phyloP scores from a whole-genome alignment of 2,888 invertebrate species.

The Drosophila buzzatii region DNA sequence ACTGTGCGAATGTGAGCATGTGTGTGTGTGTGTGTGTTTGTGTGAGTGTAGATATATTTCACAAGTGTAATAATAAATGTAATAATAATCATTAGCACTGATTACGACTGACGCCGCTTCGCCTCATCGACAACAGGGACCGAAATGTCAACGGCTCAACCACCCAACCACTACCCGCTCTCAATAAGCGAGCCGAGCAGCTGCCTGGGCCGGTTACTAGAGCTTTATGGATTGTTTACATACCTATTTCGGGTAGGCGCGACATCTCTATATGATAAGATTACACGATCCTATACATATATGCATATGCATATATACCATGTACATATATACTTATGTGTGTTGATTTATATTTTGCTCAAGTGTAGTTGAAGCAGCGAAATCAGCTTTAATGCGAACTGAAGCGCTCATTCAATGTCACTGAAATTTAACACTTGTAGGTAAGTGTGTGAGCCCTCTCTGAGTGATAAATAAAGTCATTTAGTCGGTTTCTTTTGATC shows the following conservation, averaged over 20 bases:
- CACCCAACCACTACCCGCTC: slow-evolving; percentile 22
- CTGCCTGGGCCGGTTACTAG: slow-evolving; percentile 12
- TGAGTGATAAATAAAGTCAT: slow-evolving; percentile 17
- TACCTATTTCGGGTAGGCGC: slow-evolving; percentile 15
- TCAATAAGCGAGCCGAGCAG: not conserved
- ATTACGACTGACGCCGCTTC: slow-evolving; percentile 40
- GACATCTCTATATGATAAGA: slow-evolving; percentile 35
- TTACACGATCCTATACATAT: slow-evolving; percentile 17
- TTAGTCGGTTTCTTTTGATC: slow-evolving; percentile 51
- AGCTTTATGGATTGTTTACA: slow-evolving; percentile 37
- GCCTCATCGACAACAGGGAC: slow-evolving; percentile 38
- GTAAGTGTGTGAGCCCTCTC: slow-evolving; percentile 8
- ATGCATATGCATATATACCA: not conserved
- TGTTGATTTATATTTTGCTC: slow-evolving; percentile 9
- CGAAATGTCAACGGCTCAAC: slow-evolving; percentile 1
- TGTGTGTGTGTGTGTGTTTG: not conserved
- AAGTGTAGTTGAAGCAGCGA: slow-evolving; percentile 22
- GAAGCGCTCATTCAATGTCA: slow-evolving; percentile 42
- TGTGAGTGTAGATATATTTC: slow-evolving; percentile 35
- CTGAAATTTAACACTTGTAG: slow-evolving; percentile 27
- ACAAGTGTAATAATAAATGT: slow-evolving; percentile 54
- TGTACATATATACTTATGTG: not conserved
- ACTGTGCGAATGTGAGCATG: not conserved
- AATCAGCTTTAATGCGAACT: slow-evolving; percentile 24
- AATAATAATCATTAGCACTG: slow-evolving; percentile 65